A percentile compares a stretch with the other conserved stretches of the same genome.
Conservation (phyloP, 64 coral and sea anemone species). For the Porites lutea region DNA sequence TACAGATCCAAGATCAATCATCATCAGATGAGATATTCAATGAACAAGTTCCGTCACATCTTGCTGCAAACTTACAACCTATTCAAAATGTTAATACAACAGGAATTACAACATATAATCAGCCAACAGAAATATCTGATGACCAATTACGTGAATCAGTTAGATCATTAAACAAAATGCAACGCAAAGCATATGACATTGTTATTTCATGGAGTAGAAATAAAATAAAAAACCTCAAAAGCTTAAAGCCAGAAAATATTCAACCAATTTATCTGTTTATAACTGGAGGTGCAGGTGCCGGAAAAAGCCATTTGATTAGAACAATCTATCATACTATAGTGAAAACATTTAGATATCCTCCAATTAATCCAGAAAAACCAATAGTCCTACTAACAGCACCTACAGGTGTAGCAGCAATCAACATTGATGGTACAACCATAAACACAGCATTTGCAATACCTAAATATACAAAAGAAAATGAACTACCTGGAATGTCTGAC, state of each 20-base stretch:
- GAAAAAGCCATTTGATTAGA: slow-evolving; percentile 57
- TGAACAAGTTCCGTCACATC: slow-evolving; percentile 59
- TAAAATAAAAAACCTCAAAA: slow-evolving; percentile 57
- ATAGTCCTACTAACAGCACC: slow-evolving; percentile 62
- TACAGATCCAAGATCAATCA: slow-evolving; percentile 18
- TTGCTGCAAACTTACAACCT: background rate
- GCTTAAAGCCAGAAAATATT: slow-evolving; percentile 40
- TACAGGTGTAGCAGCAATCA: slow-evolving; percentile 74
- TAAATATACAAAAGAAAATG: slow-evolving; percentile 46
- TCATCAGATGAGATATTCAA: slow-evolving; percentile 26
- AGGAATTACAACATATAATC: slow-evolving; percentile 5
- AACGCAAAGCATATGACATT: slow-evolving; percentile 46
- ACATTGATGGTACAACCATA: slow-evolving; percentile 68
- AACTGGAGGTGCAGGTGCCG: slow-evolving; percentile 64
- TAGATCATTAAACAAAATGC: slow-evolving; percentile 39
- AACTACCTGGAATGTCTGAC: slow-evolving; percentile 67
- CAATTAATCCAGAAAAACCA: slow-evolving; percentile 58
- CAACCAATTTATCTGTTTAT: slow-evolving; percentile 61
- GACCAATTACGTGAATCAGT: slow-evolving; percentile 29
- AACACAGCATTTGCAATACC: slow-evolving; percentile 74
- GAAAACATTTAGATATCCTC: slow-evolving; percentile 36
- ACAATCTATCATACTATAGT: slow-evolving; percentile 49
- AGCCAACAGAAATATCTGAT: slow-evolving; percentile 68
- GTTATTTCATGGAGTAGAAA: slow-evolving; percentile 60
- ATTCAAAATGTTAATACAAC: background rate